Conservation (phyloP, 2,113 vertebrate species). For the Ursus arctos region DNA sequence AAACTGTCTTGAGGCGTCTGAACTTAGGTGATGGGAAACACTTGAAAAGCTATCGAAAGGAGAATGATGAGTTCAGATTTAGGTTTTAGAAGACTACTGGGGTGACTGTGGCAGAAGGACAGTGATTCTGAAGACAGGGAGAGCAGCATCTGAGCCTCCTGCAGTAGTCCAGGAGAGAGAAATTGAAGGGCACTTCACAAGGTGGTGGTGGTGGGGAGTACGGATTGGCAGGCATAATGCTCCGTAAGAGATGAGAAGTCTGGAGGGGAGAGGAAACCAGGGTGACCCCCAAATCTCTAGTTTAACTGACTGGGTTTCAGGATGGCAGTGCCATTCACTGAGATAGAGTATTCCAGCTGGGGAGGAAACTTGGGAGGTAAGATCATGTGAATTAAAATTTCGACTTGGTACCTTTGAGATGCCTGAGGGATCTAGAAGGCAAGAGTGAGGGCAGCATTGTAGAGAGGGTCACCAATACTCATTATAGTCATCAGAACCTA, state of each 20-base stretch:
- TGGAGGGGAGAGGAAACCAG: neutral
- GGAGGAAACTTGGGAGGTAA: neutral
- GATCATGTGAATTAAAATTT: neutral
- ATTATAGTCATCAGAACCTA: neutral
- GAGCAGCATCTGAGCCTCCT: neutral
- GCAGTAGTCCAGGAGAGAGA: neutral
- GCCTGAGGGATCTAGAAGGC: neutral
- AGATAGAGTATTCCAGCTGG: neutral
- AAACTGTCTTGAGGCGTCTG: neutral
- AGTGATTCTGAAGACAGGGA: neutral
- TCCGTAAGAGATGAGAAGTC: neutral
- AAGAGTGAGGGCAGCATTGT: neutral
- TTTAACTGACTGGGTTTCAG: neutral
- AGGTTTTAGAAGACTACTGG: neutral
- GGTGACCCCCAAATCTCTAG: neutral
- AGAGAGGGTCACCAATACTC: neutral
- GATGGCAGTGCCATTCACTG: neutral
- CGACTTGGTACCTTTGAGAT: neutral
- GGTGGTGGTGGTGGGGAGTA: rapidly evolving
- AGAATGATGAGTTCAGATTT: neutral
- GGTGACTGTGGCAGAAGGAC: neutral
- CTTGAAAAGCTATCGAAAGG: neutral
- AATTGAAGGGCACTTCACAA: neutral
- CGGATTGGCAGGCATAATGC: too few species aligned
- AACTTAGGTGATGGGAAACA: neutral